phyloP scores from a whole-genome alignment of 2,113 vertebrate species.

The Dinomys branickii region DNA sequence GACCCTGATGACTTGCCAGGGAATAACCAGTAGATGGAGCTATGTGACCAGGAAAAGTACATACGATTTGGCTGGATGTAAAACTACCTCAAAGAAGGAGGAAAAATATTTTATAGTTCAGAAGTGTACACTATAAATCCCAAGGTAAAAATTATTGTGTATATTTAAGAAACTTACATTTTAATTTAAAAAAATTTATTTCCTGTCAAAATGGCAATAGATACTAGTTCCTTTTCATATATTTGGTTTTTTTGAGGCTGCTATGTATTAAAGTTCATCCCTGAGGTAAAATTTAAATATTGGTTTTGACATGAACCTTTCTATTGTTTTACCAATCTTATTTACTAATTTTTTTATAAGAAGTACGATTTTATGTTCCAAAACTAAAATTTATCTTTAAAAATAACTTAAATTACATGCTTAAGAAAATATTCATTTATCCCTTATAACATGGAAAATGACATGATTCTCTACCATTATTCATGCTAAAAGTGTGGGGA shows the following conservation, averaged over 20 bases:
- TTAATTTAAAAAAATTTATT: constrained; percentile 6
- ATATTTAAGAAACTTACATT: not conserved
- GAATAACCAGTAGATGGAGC: constrained; percentile 64
- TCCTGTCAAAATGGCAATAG: not conserved
- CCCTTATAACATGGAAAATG: not conserved
- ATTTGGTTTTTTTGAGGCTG: not conserved
- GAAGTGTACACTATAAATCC: not conserved
- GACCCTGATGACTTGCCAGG: not conserved
- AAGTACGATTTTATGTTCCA: constrained; percentile 7
- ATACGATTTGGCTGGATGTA: not conserved
- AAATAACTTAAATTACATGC: not conserved
- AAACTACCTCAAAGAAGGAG: not conserved
- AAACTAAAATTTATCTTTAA: constrained; percentile 28
- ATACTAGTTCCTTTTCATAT: not conserved
- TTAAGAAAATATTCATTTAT: not conserved
- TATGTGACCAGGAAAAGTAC: not conserved
- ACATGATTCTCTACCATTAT: not conserved
- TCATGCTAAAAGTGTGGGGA: not conserved
- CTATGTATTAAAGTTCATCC: not conserved
- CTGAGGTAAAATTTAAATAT: constrained; percentile 24
- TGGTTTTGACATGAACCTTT: constrained; percentile 49
- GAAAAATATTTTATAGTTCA: not conserved
- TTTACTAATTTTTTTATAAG: not conserved
- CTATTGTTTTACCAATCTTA: not conserved
- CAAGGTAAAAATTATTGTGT: not conserved